Conservation (phyloP, 2,888 invertebrate species). For the Cheilosia grossa region DNA sequence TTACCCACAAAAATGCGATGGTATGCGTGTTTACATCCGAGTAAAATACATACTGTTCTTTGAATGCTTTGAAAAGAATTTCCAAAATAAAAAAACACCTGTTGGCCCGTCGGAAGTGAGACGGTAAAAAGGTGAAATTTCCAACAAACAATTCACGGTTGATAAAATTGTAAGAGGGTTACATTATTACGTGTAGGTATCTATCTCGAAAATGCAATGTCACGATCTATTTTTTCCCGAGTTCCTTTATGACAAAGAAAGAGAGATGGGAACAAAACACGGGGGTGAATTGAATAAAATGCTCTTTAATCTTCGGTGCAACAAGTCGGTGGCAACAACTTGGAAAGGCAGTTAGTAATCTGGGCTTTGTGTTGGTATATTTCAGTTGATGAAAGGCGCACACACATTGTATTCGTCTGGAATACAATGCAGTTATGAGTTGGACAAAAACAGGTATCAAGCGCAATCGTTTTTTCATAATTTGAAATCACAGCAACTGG, state of each 20-base stretch:
- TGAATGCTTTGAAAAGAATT: not conserved
- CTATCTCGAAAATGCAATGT: conserved; percentile 12
- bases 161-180: conserved; percentile 52
- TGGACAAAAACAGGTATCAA: not conserved
- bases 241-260: not conserved
- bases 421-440: not conserved
- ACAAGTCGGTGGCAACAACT: conserved; percentile 51
- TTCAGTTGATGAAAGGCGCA: conserved; percentile 11
- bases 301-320: conserved; percentile 5
- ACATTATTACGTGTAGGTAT: conserved; percentile 13
- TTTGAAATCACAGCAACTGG: not conserved
- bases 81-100: conserved; percentile 19
- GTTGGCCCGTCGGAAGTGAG: conserved; percentile 13
- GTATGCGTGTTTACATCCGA: conserved; percentile 4
- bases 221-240: conserved; percentile 8
- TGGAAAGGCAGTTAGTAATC: conserved; percentile 55
- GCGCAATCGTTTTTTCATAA: not conserved
- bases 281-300: conserved; percentile 45
- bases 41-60: conserved; percentile 7
- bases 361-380: conserved; percentile 29
- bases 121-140: not conserved
- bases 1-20: not conserved
- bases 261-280: not conserved
- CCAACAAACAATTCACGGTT: conserved; percentile 42
- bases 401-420: not conserved